phyloP scores from a whole-genome alignment of 35 echinoderm and acorn worm genomes.

The Heliocidaris erythrogramma region DNA sequence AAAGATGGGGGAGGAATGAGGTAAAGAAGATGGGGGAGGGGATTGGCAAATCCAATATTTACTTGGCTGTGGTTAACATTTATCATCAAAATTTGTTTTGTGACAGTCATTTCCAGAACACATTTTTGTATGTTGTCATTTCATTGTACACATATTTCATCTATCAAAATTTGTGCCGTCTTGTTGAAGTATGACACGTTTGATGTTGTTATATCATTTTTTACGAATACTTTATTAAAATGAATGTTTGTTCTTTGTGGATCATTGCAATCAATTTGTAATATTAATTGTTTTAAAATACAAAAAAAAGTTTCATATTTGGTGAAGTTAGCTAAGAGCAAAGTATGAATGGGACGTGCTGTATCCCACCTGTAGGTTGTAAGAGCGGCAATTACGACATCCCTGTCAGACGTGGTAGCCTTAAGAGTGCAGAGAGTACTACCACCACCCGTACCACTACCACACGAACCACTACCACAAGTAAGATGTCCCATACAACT shows the following conservation, averaged over 20 bases:
- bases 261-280: background rate
- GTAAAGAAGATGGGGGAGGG: background rate
- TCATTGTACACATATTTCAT: background rate
- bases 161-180: background rate
- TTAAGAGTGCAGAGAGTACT: constrained; percentile 86
- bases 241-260: background rate
- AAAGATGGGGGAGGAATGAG: too few relatives aligned
- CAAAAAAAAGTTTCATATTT: background rate
- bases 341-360: background rate
- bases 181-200: background rate
- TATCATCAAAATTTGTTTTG: background rate
- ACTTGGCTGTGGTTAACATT: background rate
- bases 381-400: constrained; percentile 94
- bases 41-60: background rate
- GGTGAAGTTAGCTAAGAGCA: background rate
- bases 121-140: background rate
- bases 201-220: background rate
- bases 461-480: constrained; percentile 96
- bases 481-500: constrained; percentile 53
- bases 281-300: too few relatives aligned
- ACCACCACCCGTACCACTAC: constrained; percentile 94
- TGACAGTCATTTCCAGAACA: background rate
- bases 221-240: background rate
- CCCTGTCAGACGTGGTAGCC: constrained; percentile 84
- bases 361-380: constrained; percentile 66